A percentile compares a stretch with the other conserved stretches of the same genome.
Evolutionary conservation across 2,113 vertebrate species (phyloP).

Genomic region (Carassius auratus): DNA sequence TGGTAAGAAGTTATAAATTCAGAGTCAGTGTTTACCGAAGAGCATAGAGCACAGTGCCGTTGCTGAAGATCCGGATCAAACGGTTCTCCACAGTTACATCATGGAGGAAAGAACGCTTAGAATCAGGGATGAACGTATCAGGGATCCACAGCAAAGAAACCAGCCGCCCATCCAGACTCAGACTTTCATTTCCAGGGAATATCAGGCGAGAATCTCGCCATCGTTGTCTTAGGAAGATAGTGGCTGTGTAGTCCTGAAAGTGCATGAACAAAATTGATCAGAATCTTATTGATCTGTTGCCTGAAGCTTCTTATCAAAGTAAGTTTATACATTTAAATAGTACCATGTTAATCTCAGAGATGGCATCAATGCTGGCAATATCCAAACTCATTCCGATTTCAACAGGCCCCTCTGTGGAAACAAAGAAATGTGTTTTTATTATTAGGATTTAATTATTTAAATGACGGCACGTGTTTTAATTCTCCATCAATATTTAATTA

Average conservation of each 20-base stretch:
- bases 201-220: slow-evolving; percentile 87
- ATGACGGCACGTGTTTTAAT: background rate
- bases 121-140: slow-evolving; percentile 89
- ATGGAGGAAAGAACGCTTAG: slow-evolving; percentile 88
- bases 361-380: slow-evolving; percentile 90
- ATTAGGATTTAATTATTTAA: background rate
- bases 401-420: slow-evolving; percentile 81
- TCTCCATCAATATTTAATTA: slow-evolving; percentile 6
- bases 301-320: background rate
- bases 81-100: slow-evolving; percentile 90
- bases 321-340: background rate
- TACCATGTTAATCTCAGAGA: slow-evolving; percentile 93
- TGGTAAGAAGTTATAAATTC: background rate
- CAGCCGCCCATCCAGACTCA: slow-evolving; percentile 86
- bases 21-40: slow-evolving; percentile 72
- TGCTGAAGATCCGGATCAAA: slow-evolving; percentile 89
- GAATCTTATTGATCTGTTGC: background rate
- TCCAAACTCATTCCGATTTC: slow-evolving; percentile 89
- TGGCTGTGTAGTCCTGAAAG: slow-evolving; percentile 85
- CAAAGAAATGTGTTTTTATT: slow-evolving; percentile 27
- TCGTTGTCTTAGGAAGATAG: slow-evolving; percentile 87
- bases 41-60: slow-evolving; percentile 87
- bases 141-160: slow-evolving; percentile 90
- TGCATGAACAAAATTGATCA: background rate
- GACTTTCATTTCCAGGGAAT: slow-evolving; percentile 86